Conservation (phyloP, 2,113 vertebrate species). For the Calcarius ornatus region DNA sequence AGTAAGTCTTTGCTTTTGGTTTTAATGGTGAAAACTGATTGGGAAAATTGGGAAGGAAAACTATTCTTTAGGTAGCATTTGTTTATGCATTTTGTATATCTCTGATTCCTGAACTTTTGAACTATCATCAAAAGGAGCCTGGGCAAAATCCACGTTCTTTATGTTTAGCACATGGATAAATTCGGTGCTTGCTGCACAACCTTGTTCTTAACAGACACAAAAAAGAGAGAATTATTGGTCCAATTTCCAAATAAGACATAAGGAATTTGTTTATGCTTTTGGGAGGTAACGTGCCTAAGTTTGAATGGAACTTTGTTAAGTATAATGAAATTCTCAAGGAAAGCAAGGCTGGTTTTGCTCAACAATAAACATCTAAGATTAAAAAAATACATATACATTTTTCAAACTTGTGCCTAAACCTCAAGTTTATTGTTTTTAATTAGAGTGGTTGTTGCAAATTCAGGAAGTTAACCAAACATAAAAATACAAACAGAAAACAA, state of each 20-base stretch:
- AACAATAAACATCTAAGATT: not conserved
- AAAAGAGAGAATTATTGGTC: not conserved
- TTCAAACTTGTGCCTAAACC: not conserved
- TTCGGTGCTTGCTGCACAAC: not conserved
- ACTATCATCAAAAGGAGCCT: not conserved
- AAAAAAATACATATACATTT: not conserved
- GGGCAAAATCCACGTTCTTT: not conserved
- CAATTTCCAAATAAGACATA: not conserved
- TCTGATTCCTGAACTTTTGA: not conserved
- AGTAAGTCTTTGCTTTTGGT: not conserved
- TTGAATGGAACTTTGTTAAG: not conserved
- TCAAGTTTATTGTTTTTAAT: not conserved
- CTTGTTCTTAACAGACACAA: not conserved
- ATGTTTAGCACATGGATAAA: not conserved
- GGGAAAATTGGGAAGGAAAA: not conserved
- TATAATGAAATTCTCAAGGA: slow-evolving; percentile 9
- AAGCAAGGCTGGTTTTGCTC: not conserved
- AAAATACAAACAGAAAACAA: not conserved
- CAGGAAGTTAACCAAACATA: not conserved
- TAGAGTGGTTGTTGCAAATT: not conserved
- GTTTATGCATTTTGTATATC: not conserved
- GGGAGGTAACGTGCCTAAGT: not conserved
- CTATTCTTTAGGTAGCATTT: not conserved
- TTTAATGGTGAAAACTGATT: not conserved
- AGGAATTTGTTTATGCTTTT: slow-evolving; percentile 12